A percentile compares a stretch with the other conserved stretches of the same genome.
phyloP scores from a whole-genome alignment of 2,888 invertebrate species.

The Cheilosia grossa region DNA sequence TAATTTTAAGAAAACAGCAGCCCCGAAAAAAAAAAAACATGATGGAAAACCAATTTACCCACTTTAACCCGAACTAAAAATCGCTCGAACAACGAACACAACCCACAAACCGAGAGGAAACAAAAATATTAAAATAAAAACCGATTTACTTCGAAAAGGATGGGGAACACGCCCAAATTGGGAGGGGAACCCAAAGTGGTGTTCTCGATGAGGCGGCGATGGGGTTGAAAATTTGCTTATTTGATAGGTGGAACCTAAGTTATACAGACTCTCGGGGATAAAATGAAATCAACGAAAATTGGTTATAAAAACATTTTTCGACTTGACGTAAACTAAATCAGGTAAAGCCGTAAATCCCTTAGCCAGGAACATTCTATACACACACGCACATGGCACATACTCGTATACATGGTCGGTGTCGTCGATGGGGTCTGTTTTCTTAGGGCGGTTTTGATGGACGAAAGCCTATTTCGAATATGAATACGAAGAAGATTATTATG shows the following conservation, averaged over 20 bases:
- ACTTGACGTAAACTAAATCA: conserved; percentile 61
- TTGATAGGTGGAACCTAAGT: conserved; percentile 50
- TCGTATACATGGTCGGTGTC: neutral
- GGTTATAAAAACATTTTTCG: conserved; percentile 67
- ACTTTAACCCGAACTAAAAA: conserved; percentile 61
- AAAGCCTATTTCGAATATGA: conserved; percentile 65
- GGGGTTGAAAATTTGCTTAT: conserved; percentile 72
- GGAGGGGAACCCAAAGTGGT: conserved; percentile 28
- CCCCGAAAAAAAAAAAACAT: conserved; percentile 40
- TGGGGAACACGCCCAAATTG: neutral
- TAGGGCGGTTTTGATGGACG: conserved; percentile 53
- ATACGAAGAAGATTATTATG: conserved; percentile 52
- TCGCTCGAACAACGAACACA: conserved; percentile 16
- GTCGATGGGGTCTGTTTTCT: conserved; percentile 37
- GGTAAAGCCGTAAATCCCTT: conserved; percentile 67
- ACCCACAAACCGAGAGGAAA: neutral
- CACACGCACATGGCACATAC: neutral
- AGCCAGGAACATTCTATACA: conserved; percentile 16
- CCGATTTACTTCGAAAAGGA: conserved; percentile 58
- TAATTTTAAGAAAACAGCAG: conserved; percentile 64
- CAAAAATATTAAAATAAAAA: conserved; percentile 61
- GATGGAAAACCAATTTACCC: conserved; percentile 71
- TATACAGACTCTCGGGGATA: conserved; percentile 39
- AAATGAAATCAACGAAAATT: conserved; percentile 69
- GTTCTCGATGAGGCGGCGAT: conserved; percentile 42